Evolutionary conservation across 2,797 vertebrate species (phyloP).

Genomic region (Tokudaia muenninki): DNA sequence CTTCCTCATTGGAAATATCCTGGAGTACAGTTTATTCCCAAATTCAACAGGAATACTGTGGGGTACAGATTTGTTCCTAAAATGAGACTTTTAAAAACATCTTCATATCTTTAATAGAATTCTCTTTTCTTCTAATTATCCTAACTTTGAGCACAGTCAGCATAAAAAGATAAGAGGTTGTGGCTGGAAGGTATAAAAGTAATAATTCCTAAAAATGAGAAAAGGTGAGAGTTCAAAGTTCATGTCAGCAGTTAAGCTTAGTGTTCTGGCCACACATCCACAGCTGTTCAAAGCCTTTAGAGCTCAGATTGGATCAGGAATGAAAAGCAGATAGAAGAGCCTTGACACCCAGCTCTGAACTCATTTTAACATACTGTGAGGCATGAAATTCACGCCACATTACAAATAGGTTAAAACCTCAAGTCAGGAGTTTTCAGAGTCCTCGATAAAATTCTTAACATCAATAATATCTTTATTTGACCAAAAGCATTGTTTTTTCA

Average conservation of each 20-base stretch:
- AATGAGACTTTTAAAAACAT: not conserved
- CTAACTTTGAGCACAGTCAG: not conserved
- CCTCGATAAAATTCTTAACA: not conserved
- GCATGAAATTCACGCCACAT: not conserved
- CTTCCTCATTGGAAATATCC: not conserved
- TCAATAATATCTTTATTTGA: not conserved
- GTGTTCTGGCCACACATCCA: not conserved
- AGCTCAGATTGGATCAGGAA: not conserved
- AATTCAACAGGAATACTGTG: not conserved
- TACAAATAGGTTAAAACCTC: not conserved
- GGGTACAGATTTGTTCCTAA: not conserved
- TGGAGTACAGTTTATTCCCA: not conserved
- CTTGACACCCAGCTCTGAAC: not conserved
- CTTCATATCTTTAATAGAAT: not conserved
- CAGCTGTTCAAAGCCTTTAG: not conserved
- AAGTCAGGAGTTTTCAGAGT: constrained; percentile 6
- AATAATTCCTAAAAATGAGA: not conserved
- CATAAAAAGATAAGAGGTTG: not conserved
- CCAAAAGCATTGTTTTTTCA: constrained; percentile 37
- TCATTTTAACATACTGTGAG: constrained; percentile 14
- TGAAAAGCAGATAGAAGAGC: not conserved
- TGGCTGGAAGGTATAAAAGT: not conserved
- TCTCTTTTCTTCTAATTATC: constrained; percentile 19
- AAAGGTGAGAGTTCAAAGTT: not conserved
- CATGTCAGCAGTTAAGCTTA: not conserved